Evolutionary conservation across 23 tunicate species (phyloP), one percentile per base, ranked within the genome.

Genomic region (Botrylloides violaceus): DNA sequence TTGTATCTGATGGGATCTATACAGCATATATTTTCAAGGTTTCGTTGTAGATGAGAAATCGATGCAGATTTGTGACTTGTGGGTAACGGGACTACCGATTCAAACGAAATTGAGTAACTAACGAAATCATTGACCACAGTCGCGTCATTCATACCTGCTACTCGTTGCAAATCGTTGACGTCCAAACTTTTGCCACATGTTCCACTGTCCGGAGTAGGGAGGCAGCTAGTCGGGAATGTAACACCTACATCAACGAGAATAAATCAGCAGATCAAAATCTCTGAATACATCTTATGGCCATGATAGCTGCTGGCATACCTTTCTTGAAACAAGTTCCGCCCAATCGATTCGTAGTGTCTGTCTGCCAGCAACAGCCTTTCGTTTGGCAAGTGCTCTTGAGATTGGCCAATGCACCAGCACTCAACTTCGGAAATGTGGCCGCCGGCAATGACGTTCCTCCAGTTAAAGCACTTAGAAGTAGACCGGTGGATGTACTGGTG

Each of bases 331-430:
- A 87, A 27, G 71, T 4, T 0, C 28, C 30, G 2, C 71, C 47
- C 3, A 33, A 36, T 60, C 75, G 75, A 5, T 75, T 19, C 31
- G 30, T 35, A n/a, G 50, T 59, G 35, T 68, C 70, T 3, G 73
- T 33, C 55, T 76, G 87, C 87, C 87, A 87, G 36, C 96, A 87
- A 32, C 96, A 87, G 18, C 87, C 96, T 33, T 36, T 32, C 9
- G 65, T 24, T 39, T 81, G 82, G 70, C 96, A 87, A 22, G 71
- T 64, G 39, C 77, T 32, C 61, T 43, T 43, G 12, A 43, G 53
- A 15, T 43, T 9, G 15, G 12, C 53, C 53, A 43, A 43, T 15
- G 53, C 53, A 15, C 12, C 53, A 7, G 53, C 12, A 15, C 53
- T 43, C 53, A 24, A 71, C 25, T 43, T 28, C 65, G 30, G 25